Percentiles rank a stretch among this genome's conserved stretches.
phyloP scores from a whole-genome alignment of 2,888 invertebrate species.

The Xestia rhomboidea region DNA sequence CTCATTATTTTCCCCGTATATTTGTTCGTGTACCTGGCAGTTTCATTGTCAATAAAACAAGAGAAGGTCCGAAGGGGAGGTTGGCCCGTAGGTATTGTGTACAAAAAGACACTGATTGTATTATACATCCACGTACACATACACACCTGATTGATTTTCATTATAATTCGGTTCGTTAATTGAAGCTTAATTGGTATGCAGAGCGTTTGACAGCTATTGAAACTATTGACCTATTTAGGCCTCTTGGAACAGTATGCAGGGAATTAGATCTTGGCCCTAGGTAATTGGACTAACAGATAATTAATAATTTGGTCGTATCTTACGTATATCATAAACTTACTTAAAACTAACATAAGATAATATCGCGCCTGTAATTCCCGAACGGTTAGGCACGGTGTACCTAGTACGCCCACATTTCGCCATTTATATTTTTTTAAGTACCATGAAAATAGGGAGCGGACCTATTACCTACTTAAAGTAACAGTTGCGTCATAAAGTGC shows the following conservation, averaged over 20 bases:
- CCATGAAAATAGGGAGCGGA: background rate
- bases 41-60: constrained; percentile 17
- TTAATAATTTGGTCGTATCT: constrained; percentile 19
- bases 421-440: too few relatives aligned
- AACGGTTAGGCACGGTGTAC: too few relatives aligned
- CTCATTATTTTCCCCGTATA: constrained; percentile 36
- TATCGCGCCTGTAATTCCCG: background rate
- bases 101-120: constrained; percentile 20
- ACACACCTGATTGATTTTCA: constrained; percentile 60
- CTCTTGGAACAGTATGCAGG: constrained; percentile 2
- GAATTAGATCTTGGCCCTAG: constrained; percentile 18
- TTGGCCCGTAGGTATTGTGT: background rate
- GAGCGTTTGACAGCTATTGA: constrained; percentile 51
- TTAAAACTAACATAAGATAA: constrained; percentile 3
- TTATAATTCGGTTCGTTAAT: constrained; percentile 54
- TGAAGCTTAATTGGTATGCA: constrained; percentile 61
- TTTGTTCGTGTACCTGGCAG: constrained; percentile 17
- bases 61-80: background rate
- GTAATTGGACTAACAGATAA: constrained; percentile 24
- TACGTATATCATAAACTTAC: constrained; percentile 14
- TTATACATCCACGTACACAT: constrained; percentile 13
- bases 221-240: constrained; percentile 54
- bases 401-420: too few relatives aligned
- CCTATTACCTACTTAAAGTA: background rate
- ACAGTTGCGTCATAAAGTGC: constrained; percentile 28